A percentile compares a stretch with the other conserved stretches of the same genome.
Evolutionary conservation across 2,888 invertebrate species (phyloP).

Genomic region (Drosophila imparisetae): DNA sequence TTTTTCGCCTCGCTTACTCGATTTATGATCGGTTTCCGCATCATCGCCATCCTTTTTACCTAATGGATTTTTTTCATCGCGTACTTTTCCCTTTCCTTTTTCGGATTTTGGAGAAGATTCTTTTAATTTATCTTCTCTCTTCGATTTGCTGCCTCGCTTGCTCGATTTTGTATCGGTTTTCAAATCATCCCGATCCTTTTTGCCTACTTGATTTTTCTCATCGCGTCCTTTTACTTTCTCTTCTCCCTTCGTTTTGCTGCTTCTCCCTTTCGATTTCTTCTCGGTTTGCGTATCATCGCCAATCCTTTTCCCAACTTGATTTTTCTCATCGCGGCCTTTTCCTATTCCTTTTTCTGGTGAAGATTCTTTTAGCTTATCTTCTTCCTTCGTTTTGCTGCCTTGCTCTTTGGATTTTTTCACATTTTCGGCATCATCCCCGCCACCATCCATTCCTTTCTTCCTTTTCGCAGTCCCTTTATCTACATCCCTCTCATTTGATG

Average conservation of each 20-base stretch:
- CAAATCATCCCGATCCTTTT: too few relatives aligned
- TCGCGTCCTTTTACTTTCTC: too few relatives aligned
- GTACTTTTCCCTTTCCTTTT: slow-evolving; percentile 8
- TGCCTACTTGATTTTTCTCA: neutral
- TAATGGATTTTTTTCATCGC: neutral
- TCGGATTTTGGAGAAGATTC: neutral
- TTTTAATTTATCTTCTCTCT: neutral
- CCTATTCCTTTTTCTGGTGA: neutral
- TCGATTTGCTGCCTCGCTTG: neutral
- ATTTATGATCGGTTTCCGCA: neutral
- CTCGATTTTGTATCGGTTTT: too few relatives aligned
- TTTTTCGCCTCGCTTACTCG: too few relatives aligned
- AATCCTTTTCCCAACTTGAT: neutral
- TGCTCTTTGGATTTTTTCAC: slow-evolving; percentile 1
- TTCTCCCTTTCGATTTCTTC: neutral
- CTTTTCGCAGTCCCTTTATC: neutral
- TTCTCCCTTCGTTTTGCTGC: neutral
- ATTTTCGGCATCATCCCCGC: slow-evolving; percentile 9
- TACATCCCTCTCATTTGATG: neutral
- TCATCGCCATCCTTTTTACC: neutral
- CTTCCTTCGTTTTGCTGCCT: neutral
- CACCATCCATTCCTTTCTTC: slow-evolving; percentile 10
- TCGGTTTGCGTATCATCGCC: neutral
- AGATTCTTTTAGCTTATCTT: neutral
- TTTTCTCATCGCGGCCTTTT: neutral